phyloP scores from a whole-genome alignment of 2,797 vertebrate genomes.

The Myotis findleyi region DNA sequence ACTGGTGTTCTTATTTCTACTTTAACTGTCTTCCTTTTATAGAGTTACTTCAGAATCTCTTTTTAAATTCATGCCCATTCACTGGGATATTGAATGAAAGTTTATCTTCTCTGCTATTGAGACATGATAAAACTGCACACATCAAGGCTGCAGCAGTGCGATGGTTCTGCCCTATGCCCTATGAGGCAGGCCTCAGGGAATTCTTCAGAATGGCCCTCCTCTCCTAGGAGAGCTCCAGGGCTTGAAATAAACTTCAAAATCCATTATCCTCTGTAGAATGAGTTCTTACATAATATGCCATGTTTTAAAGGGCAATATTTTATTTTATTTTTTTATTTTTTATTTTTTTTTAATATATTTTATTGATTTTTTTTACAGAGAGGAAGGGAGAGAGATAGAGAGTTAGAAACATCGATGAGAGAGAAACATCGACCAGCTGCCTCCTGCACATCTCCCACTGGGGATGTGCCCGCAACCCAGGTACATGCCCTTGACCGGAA shows the following conservation, averaged over 20 bases:
- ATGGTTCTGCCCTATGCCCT: background rate
- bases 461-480: no score
- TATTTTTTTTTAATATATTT: no score
- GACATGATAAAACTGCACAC: background rate
- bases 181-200: background rate
- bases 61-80: background rate
- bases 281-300: background rate
- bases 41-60: background rate
- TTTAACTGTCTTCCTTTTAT: background rate
- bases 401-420: no score
- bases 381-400: no score
- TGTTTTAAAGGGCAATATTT: background rate
- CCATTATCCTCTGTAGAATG: background rate
- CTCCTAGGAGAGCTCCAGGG: background rate
- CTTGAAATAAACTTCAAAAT: background rate
- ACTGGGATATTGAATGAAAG: background rate
- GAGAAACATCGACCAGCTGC: no score
- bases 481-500: no score
- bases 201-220: background rate
- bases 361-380: no score
- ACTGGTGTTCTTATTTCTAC: conserved; percentile 12
- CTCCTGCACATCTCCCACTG: no score
- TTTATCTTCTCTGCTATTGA: background rate
- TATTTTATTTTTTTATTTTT: no score
- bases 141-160: background rate